Base-by-base conservation (phyloP, 2,888 invertebrate species). In the Laothoe populi region DNA sequence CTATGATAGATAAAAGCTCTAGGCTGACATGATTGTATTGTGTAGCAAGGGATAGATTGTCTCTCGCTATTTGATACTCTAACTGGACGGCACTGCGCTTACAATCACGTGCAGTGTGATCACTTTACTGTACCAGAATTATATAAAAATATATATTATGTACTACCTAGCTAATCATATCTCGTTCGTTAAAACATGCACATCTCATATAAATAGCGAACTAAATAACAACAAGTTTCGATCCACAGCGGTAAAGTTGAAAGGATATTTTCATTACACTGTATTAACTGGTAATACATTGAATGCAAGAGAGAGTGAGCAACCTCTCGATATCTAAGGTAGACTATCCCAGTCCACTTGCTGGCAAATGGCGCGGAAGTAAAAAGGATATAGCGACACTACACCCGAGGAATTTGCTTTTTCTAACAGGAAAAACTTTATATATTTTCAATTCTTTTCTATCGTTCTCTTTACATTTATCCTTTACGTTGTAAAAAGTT, bases 281-380 rank as follows among this genome's bases (percentile, higher is more conserved):
- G 82, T 84, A 83, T 83, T 87, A 85, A 88, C 87, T 85, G 84
- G 80, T 86, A 83, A 82, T 77, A 82, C 77, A 83, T 84, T 83
- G 82, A 84, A 85, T 82, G 83, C 75, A 77, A 77, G 75, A 70
- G 73, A 77, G 74, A 72, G 72, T 71, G 61, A 63, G 71, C 71
- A 75, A 74, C 72, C 71, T 79, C 77, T 69, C 79, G 85, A 85
- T 87, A 88, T 87, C 89, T 84, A 79, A 84, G 86, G 88, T 87
- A 82, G 89, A 88, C 90, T 90, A 91, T 91, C 87, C 78, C 90
- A 86, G 79, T 74, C 85, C 92, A 91, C 91, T 92, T 90, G 90
- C 76, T 75, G 74, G 82, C 85, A 87, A 92, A 92, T 90, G 88
- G 88, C 65, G 77, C 78, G 87, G 84, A 88, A 90, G 82, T 87